phyloP scores from a whole-genome alignment of 2,113 vertebrate genomes.

The Casuarius casuarius region DNA sequence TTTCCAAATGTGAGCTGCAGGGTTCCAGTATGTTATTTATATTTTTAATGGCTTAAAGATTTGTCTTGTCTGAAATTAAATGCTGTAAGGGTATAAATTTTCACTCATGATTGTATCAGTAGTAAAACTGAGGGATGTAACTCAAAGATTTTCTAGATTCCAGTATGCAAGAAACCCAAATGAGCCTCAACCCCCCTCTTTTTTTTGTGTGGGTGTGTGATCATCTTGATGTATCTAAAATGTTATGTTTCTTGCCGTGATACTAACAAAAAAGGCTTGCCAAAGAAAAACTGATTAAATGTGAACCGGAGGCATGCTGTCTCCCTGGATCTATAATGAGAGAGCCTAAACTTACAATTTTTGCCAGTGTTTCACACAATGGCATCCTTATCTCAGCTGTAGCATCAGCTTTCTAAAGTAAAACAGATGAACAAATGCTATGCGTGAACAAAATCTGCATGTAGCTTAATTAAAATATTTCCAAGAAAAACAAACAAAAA shows the following conservation, averaged over 20 bases:
- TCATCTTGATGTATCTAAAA: background rate
- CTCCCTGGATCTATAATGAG: background rate
- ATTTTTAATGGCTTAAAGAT: background rate
- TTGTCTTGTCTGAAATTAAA: background rate
- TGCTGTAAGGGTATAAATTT: background rate
- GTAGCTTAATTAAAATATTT: background rate
- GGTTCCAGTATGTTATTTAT: background rate
- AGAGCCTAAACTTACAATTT: background rate
- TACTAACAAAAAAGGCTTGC: background rate
- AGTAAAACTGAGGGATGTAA: background rate
- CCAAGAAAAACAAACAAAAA: background rate
- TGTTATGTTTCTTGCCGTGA: background rate
- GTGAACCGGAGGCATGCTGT: background rate
- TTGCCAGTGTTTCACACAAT: background rate
- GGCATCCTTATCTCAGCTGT: background rate
- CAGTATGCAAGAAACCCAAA: background rate
- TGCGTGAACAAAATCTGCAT: background rate
- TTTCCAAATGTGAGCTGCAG: background rate
- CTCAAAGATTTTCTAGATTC: background rate
- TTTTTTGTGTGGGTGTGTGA: background rate
- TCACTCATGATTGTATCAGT: background rate
- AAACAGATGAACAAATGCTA: background rate
- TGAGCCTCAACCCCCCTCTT: background rate
- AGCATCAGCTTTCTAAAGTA: background rate
- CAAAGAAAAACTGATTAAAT: background rate